Evolutionary conservation across 2,797 vertebrate genomes (phyloP), one percentile per base, ranked within the genome.

Genomic region (Cheirogaleus major): DNA sequence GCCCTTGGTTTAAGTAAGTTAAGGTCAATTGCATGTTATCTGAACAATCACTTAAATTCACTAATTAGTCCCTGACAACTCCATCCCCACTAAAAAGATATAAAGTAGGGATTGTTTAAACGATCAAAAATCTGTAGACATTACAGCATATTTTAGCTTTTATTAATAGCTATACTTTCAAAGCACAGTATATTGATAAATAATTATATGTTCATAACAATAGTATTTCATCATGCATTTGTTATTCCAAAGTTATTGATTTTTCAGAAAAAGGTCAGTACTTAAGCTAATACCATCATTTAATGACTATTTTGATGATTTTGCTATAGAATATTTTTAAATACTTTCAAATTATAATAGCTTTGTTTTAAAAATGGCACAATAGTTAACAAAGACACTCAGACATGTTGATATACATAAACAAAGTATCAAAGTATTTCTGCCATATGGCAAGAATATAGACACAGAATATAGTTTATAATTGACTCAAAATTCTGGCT

Each of bases 301-400:
- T 86, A 78, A 73, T 73, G 61, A 63, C 20, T 87, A 23, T 35
- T 85, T 95, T 94, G 65, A 57, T 82, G 30, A 79, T 27, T 79
- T 85, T 91, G 35, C 32, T 43, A 57, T 35, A 86, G 50, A 48
- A 30, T 89, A 87, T 76, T 85, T 73, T 95, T 22, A 30, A 95
- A 79, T 87, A 50, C 7, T 82, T 88, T 95, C 81, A 89, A 95
- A 85, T 97, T 93, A 57, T 91, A 94, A 78, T 38, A 52, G 75
- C 45, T 91, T 95, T 94, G 50, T 27, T 86, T 90, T 50, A 43
- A 67, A 91, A 87, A 81, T 5, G 78, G 25, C 41, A 90, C 22
- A 94, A 72, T 69, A 72, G 27, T 81, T 55, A 91, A 35, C 25
- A 93, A 95, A 94, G 50, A 73, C 14, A 43, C 25, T 89, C 61